A percentile compares a stretch with the other conserved stretches of the same genome.
Evolutionary conservation across 92 coral and sea anemone species (phyloP).

Genomic region (Montipora capitata): DNA sequence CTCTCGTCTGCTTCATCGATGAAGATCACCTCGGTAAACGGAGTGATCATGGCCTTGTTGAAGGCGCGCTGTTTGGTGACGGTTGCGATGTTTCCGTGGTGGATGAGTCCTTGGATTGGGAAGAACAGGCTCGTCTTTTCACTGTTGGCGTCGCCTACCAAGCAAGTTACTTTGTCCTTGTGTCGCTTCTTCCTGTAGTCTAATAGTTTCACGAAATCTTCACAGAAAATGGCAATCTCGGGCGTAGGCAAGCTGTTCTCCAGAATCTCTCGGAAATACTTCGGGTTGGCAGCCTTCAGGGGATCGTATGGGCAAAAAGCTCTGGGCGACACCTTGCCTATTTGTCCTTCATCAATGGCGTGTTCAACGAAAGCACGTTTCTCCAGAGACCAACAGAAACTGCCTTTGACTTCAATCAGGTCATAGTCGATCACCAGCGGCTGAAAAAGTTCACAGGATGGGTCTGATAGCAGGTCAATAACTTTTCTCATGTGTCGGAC

Average conservation of each 20-base stretch:
- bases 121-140: too few species aligned
- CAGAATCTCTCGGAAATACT: not conserved
- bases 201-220: not conserved
- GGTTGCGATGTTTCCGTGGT: constrained; percentile 49
- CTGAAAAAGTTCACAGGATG: too few species aligned
- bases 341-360: too few species aligned
- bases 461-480: too few species aligned
- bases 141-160: too few species aligned
- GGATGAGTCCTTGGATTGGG: constrained; percentile 15
- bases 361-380: too few species aligned
- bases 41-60: constrained; percentile 58
- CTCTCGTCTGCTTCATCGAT: constrained; percentile 39
- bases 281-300: not conserved
- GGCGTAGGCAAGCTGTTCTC: not conserved
- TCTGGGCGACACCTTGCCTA: not conserved
- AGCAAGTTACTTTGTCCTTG: not conserved
- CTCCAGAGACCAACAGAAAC: too few species aligned
- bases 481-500: too few species aligned
- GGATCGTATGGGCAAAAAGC: not conserved
- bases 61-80: constrained; percentile 41
- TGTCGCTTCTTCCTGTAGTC: constrained; percentile 22
- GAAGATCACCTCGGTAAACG: constrained; percentile 42
- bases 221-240: constrained; percentile 22
- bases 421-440: too few species aligned
- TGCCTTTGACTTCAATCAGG: too few species aligned